Percentiles rank a stretch among this genome's conserved stretches.
phyloP scores from a whole-genome alignment of 2,888 invertebrate genomes.

The Pandemis heparana region DNA sequence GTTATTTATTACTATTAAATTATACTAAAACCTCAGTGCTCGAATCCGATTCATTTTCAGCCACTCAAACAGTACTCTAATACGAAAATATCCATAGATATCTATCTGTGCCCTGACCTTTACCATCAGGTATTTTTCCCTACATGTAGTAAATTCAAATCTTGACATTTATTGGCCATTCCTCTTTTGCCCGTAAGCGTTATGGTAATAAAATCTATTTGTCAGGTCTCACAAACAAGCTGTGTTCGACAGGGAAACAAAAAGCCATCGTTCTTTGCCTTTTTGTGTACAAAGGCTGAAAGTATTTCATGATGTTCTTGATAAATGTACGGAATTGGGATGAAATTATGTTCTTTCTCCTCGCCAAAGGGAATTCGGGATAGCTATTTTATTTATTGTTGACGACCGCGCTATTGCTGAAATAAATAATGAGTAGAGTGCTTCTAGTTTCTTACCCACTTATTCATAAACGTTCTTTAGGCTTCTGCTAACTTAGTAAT shows the following conservation, averaged over 20 bases:
- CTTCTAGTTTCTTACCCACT: too few relatives aligned
- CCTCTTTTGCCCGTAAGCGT: slow-evolving; percentile 13
- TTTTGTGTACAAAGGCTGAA: neutral
- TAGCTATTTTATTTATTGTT: neutral
- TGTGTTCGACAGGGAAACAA: slow-evolving; percentile 10
- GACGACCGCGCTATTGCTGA: neutral
- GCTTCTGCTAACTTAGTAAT: too few relatives aligned
- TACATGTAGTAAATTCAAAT: slow-evolving; percentile 14
- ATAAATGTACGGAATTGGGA: slow-evolving; percentile 5
- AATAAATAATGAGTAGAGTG: neutral
- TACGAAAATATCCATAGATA: neutral
- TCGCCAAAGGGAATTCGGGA: neutral
- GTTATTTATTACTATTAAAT: too few relatives aligned
- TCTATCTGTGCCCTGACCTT: neutral
- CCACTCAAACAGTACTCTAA: too few relatives aligned
- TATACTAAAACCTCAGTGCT: too few relatives aligned
- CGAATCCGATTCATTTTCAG: too few relatives aligned
- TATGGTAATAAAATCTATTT: slow-evolving; percentile 29
- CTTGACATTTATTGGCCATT: slow-evolving; percentile 29
- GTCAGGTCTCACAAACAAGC: slow-evolving; percentile 17
- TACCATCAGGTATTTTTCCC: neutral
- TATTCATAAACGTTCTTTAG: too few relatives aligned
- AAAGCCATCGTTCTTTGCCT: slow-evolving; percentile 1
- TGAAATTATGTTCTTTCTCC: neutral
- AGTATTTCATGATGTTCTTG: slow-evolving; percentile 1